Conservation (phyloP, 2,113 vertebrate species). For the Sinocyclocheilus grahami region DNA sequence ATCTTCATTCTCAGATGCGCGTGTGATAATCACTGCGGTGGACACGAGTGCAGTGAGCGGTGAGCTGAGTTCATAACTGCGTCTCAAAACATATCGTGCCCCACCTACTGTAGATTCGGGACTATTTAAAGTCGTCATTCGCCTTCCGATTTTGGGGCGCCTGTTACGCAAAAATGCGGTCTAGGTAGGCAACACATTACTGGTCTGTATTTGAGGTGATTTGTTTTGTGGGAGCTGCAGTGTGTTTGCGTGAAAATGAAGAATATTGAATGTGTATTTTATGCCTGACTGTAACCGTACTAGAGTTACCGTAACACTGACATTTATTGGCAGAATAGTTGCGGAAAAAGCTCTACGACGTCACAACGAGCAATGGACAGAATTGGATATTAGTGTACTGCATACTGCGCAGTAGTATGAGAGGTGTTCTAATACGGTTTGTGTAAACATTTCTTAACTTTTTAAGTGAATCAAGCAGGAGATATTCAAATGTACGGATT, state of each 20-base stretch:
- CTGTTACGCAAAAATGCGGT: neutral
- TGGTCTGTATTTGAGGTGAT: neutral
- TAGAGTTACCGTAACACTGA: neutral
- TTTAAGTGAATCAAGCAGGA: too few relatives aligned
- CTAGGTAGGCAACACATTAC: neutral
- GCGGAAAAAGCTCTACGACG: neutral
- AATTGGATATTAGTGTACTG: neutral
- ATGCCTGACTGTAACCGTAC: neutral
- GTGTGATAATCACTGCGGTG: neutral
- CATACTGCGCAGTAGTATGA: neutral
- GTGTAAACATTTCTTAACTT: neutral
- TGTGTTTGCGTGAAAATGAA: neutral
- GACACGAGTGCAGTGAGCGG: neutral
- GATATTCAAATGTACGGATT: too few relatives aligned
- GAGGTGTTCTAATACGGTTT: neutral
- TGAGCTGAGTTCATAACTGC: constrained; percentile 16
- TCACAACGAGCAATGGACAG: neutral
- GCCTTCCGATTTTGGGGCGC: neutral
- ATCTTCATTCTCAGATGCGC: neutral
- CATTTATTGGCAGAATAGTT: neutral
- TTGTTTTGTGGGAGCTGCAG: neutral
- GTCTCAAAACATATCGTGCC: neutral
- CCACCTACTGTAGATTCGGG: neutral
- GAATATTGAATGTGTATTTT: neutral
- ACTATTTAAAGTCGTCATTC: neutral